Conservation (phyloP, 2,113 vertebrate species). For the Octodon degus region DNA sequence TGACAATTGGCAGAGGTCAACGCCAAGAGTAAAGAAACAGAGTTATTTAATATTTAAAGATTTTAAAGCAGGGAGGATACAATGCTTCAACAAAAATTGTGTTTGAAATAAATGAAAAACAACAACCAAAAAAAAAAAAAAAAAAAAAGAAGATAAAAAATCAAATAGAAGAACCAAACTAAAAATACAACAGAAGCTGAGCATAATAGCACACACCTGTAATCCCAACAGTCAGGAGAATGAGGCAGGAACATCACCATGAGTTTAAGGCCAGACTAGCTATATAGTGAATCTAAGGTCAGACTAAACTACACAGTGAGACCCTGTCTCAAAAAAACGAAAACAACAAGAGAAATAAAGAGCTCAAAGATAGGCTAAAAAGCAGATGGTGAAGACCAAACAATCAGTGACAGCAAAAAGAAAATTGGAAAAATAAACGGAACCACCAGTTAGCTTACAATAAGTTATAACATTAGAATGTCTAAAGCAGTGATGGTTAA, state of each 20-base stretch:
- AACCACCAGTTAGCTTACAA: not conserved
- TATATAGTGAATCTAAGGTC: not conserved
- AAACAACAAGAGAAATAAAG: slow-evolving; percentile 5
- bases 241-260: not conserved
- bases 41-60: not conserved
- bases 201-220: not conserved
- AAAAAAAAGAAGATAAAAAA: not conserved
- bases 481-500: not conserved
- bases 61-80: not conserved
- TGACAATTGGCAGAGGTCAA: not conserved
- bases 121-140: not conserved
- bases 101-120: not conserved
- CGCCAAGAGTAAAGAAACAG: not conserved
- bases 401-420: not conserved
- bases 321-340: not conserved
- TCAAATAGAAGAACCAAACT: slow-evolving; percentile 8
- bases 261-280: not conserved
- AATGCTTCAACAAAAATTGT: slow-evolving; percentile 19
- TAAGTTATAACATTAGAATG: not conserved
- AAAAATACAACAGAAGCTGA: not conserved
- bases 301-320: not conserved
- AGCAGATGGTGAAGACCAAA: not conserved
- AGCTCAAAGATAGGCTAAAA: not conserved
- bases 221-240: not conserved
- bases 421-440: not conserved